Percentiles rank a stretch among this genome's conserved stretches.
Evolutionary conservation across 2,113 vertebrate species (phyloP).

Genomic region (Pao palembangensis): DNA sequence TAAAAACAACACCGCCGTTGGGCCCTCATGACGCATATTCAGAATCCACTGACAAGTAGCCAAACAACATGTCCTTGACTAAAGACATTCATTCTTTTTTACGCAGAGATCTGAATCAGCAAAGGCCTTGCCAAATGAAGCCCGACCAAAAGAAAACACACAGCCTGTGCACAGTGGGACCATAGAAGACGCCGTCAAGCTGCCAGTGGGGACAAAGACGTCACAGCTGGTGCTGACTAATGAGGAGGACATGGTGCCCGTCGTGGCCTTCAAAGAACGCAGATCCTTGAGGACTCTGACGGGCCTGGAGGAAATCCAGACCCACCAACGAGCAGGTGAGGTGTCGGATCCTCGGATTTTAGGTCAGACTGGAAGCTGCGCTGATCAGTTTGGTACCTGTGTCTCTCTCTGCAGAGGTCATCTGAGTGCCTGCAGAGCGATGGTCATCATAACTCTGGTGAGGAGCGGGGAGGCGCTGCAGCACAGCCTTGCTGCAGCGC

Average conservation of each 20-base stretch:
- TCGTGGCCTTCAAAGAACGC: constrained; percentile 77
- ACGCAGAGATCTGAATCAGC: constrained; percentile 48
- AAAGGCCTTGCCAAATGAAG: constrained; percentile 35
- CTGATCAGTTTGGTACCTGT: neutral
- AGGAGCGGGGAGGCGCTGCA: constrained; percentile 33
- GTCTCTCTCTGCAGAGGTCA: constrained; percentile 62
- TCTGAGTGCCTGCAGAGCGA: constrained; percentile 51
- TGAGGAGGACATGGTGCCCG: constrained; percentile 66
- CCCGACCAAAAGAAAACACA: constrained; percentile 66
- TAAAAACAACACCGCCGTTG: constrained; percentile 15
- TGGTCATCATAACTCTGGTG: constrained; percentile 15
- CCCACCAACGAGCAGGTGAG: constrained; percentile 74
- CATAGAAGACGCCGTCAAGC: constrained; percentile 46
- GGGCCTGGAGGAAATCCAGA: constrained; percentile 74
- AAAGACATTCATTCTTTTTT: constrained; percentile 1
- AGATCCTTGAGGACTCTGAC: constrained; percentile 68
- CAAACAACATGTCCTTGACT: constrained; percentile 10
- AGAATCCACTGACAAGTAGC: constrained; percentile 6
- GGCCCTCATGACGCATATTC: constrained; percentile 38
- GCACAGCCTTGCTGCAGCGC: constrained; percentile 39
- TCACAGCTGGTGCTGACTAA: constrained; percentile 44
- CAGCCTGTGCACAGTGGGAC: constrained; percentile 50
- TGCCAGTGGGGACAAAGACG: constrained; percentile 45
- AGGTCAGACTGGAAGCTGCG: neutral
- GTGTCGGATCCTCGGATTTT: neutral